Conservation (phyloP, 2,797 vertebrate genomes). For the Myoxocephalus aenaeus region DNA sequence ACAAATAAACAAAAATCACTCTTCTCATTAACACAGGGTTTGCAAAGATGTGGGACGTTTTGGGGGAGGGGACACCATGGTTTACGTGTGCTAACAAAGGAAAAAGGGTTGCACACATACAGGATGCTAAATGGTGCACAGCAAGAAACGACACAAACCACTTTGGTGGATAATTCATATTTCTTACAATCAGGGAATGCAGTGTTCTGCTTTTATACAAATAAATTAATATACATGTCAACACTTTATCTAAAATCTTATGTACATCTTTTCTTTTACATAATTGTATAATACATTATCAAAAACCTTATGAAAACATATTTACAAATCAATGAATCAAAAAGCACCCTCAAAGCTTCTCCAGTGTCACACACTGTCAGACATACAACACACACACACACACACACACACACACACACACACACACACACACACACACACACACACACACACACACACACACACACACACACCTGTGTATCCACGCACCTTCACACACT, state of each 20-base stretch:
- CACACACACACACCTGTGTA: conserved; percentile 35
- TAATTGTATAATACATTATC: conserved; percentile 84
- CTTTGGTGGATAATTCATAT: conserved; percentile 78
- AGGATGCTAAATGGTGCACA: conserved; percentile 59
- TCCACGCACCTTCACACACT: conserved; percentile 46
- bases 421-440: conserved; percentile 17
- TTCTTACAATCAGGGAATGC: conserved; percentile 78
- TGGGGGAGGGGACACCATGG: conserved; percentile 30
- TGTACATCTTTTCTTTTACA: conserved; percentile 85
- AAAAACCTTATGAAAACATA: conserved; percentile 89
- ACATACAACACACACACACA: conserved; percentile 9
- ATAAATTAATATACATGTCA: conserved; percentile 83
- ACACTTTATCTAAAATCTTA: conserved; percentile 88
- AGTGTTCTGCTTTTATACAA: conserved; percentile 80
- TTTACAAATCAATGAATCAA: conserved; percentile 85
- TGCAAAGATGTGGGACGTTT: background rate
- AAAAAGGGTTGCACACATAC: conserved; percentile 51
- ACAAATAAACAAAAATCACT: conserved; percentile 44
- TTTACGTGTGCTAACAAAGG: conserved; percentile 49
- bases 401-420: conserved; percentile 25
- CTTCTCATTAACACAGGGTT: conserved; percentile 46
- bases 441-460: conserved; percentile 29
- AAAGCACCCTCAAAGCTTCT: conserved; percentile 76
- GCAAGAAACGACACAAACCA: conserved; percentile 80
- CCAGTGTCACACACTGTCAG: conserved; percentile 13